Percentiles rank a stretch among this genome's conserved stretches.
phyloP scores from a whole-genome alignment of 1,140 invertebrate genomes.

The Papilio aristodemus region DNA sequence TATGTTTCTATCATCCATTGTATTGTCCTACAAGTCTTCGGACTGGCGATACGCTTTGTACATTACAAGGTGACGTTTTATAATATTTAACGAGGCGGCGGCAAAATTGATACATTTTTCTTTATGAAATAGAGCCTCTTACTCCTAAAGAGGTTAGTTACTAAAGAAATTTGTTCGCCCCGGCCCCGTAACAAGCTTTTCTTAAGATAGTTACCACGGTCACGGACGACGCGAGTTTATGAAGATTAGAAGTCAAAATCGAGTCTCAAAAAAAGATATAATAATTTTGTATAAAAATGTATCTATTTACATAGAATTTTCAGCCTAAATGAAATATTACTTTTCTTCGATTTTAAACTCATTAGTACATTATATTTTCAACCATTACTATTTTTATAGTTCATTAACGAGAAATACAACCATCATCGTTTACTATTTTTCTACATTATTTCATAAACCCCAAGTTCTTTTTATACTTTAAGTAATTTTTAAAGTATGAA shows the following conservation, averaged over 20 bases:
- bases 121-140: conserved; percentile 24
- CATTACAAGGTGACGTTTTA: not conserved
- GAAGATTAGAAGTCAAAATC: not conserved
- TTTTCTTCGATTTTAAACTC: too few relatives aligned
- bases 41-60: not conserved
- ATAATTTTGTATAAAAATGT: too few relatives aligned
- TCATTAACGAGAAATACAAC: too few relatives aligned
- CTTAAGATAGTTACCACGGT: not conserved
- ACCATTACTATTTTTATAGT: too few relatives aligned
- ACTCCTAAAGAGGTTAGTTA: conserved; percentile 25
- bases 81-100: conserved; percentile 7
- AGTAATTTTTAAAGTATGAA: too few relatives aligned
- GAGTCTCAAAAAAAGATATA: not conserved
- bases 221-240: conserved; percentile 1
- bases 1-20: too few relatives aligned
- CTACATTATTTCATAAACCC: too few relatives aligned
- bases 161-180: conserved; percentile 21
- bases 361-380: too few relatives aligned
- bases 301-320: too few relatives aligned
- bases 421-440: too few relatives aligned
- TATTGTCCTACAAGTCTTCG: not conserved
- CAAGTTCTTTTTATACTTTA: too few relatives aligned
- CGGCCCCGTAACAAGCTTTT: conserved; percentile 28
- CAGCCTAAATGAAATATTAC: too few relatives aligned
- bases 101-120: conserved; percentile 30